A percentile compares a stretch with the other conserved stretches of the same genome.
These are phyloP conservation scores for Chaetorhynchus papuensis DNA, from an alignment of 2,113 vertebrate species.

Conservation along the genomic window DNA sequence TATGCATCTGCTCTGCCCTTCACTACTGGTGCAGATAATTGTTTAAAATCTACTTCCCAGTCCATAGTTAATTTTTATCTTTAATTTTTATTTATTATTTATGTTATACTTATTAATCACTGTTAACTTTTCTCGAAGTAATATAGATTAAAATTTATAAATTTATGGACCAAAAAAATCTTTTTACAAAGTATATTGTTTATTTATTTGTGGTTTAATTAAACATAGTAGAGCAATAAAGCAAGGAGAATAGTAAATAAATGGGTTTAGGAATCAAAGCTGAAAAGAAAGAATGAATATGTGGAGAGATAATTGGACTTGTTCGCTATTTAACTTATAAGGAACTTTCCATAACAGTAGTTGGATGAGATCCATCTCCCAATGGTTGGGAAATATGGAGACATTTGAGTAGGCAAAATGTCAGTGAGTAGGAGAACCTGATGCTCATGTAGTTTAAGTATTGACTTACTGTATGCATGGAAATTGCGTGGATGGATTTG, in stretches of 20 bases:
- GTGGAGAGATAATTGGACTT: neutral
- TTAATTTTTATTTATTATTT: neutral
- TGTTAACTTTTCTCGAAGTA: neutral
- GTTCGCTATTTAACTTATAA: neutral
- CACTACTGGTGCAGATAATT: neutral
- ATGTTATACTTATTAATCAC: neutral
- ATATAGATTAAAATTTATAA: neutral
- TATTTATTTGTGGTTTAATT: neutral
- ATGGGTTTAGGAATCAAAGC: neutral
- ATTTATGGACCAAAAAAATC: neutral
- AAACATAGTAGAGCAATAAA: neutral
- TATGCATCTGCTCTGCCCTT: neutral
- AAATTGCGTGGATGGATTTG: neutral
- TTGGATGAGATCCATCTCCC: neutral
- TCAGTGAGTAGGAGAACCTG: neutral
- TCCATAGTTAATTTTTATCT: neutral
- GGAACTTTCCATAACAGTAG: neutral
- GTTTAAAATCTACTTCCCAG: neutral
- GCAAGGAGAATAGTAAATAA: neutral
- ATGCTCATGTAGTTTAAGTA: neutral
- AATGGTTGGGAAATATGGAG: neutral
- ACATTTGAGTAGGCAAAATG: neutral
- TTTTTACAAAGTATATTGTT: fast-evolving
- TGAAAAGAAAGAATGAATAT: neutral
- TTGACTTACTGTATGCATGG: neutral